A percentile compares a stretch with the other conserved stretches of the same genome.
Conservation (phyloP, 2,113 vertebrate species). For the Notothenia coriiceps region DNA sequence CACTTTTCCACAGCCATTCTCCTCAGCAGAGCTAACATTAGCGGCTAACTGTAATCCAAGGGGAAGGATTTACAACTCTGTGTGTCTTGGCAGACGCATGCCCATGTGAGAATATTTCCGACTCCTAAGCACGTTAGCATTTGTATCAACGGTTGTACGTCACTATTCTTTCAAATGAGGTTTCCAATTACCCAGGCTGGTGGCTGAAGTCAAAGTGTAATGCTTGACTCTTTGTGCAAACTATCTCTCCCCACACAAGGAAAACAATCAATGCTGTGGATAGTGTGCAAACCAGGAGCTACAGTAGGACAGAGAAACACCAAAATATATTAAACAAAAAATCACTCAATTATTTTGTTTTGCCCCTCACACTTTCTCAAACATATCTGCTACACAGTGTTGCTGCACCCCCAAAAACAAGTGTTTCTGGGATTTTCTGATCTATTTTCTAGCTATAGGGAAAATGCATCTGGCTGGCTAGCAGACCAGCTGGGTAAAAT, state of each 20-base stretch:
- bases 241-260: conserved; percentile 51
- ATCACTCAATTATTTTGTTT: background rate
- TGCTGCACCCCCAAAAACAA: background rate
- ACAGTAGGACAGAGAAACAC: background rate
- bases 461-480: background rate
- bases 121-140: conserved; percentile 20
- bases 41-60: conserved; percentile 30
- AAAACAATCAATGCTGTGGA: conserved; percentile 30
- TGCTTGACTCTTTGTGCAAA: background rate
- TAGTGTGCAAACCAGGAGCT: conserved; percentile 21
- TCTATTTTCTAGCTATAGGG: conserved; percentile 26
- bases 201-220: conserved; percentile 28
- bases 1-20: conserved; percentile 3
- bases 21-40: conserved; percentile 28
- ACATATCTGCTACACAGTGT: background rate
- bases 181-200: conserved; percentile 52
- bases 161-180: conserved; percentile 40
- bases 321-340: background rate
- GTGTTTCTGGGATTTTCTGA: conserved; percentile 15
- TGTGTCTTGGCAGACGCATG: conserved; percentile 36
- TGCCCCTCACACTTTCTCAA: background rate
- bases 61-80: conserved; percentile 47
- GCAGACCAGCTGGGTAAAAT: background rate
- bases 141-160: conserved; percentile 31
- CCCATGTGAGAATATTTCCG: conserved; percentile 54